A percentile compares a stretch with the other conserved stretches of the same genome.
These are phyloP conservation scores for Pelobates cultripes DNA, from an alignment of 2,797 vertebrate species.

Conservation along the genomic window DNA sequence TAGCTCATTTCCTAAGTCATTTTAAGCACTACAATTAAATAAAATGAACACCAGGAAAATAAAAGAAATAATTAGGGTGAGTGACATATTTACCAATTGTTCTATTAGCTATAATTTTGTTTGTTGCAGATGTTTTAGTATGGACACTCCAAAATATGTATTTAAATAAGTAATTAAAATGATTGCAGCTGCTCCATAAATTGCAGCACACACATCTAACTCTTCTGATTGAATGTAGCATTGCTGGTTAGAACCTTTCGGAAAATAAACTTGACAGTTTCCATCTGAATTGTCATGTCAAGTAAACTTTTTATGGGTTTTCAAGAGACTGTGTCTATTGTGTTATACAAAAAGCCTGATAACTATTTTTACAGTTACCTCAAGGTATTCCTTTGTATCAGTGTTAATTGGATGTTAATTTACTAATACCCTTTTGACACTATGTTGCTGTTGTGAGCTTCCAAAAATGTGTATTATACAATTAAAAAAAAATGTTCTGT, in stretches of 20 bases:
- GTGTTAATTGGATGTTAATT: too few species aligned
- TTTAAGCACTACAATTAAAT: background rate
- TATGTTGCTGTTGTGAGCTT: too few species aligned
- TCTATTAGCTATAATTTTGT: background rate
- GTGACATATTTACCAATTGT: background rate
- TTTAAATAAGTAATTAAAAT: background rate
- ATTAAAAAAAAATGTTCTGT: too few species aligned
- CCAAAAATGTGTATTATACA: too few species aligned
- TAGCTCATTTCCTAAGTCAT: background rate
- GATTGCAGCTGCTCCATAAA: background rate
- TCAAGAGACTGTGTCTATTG: too few species aligned
- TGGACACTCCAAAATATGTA: background rate
- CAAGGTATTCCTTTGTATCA: too few species aligned
- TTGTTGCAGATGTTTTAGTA: background rate
- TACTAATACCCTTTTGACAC: too few species aligned
- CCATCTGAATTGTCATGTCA: background rate
- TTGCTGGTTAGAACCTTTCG: background rate
- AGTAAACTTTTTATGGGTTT: too few species aligned
- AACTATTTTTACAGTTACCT: too few species aligned
- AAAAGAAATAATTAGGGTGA: conserved; percentile 7
- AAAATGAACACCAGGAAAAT: conserved; percentile 1
- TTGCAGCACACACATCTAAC: background rate
- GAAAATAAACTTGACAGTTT: background rate
- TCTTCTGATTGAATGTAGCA: background rate
- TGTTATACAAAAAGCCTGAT: too few species aligned